Conservation (phyloP, 1,140 invertebrate genomes). For the Galendromus occidentalis region DNA sequence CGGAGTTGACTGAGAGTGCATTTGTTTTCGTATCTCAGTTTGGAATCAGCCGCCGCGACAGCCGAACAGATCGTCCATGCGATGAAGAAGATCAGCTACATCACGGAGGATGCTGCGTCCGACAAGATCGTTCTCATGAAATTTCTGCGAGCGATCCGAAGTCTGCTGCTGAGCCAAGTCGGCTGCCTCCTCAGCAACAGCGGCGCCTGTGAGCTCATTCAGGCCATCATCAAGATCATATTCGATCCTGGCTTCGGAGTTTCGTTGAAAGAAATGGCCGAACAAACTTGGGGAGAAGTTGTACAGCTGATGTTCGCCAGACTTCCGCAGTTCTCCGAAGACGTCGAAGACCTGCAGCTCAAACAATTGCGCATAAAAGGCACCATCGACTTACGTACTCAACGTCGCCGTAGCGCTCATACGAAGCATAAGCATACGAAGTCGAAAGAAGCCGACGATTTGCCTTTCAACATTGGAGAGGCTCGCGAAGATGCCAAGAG, state of each 20-base stretch:
- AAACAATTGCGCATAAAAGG: conserved; percentile 9
- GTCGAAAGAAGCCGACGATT: conserved; percentile 11
- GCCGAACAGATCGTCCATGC: conserved; percentile 86
- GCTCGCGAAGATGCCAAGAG: not conserved
- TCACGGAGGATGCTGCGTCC: conserved; percentile 72
- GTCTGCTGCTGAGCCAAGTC: conserved; percentile 65
- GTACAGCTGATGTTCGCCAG: conserved; percentile 77
- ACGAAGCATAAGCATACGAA: conserved; percentile 11
- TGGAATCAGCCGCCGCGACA: conserved; percentile 49
- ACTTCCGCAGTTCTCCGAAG: conserved; percentile 62
- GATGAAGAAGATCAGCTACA: conserved; percentile 85
- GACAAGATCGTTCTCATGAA: conserved; percentile 92
- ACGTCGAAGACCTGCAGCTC: conserved; percentile 15
- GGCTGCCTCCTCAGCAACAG: conserved; percentile 78
- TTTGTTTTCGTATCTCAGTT: conserved; percentile 46
- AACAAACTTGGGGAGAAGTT: conserved; percentile 82
- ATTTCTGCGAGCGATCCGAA: conserved; percentile 73
- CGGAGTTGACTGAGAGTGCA: not conserved
- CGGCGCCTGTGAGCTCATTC: conserved; percentile 90
- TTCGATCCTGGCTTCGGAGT: conserved; percentile 82
- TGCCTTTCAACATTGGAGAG: conserved; percentile 8
- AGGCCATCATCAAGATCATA: conserved; percentile 88
- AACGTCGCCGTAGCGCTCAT: conserved; percentile 7
- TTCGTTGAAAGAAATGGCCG: conserved; percentile 65
- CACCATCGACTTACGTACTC: not conserved